Evolutionary conservation across 1,140 invertebrate species (phyloP).

Genomic region (Bradysia coprophila): DNA sequence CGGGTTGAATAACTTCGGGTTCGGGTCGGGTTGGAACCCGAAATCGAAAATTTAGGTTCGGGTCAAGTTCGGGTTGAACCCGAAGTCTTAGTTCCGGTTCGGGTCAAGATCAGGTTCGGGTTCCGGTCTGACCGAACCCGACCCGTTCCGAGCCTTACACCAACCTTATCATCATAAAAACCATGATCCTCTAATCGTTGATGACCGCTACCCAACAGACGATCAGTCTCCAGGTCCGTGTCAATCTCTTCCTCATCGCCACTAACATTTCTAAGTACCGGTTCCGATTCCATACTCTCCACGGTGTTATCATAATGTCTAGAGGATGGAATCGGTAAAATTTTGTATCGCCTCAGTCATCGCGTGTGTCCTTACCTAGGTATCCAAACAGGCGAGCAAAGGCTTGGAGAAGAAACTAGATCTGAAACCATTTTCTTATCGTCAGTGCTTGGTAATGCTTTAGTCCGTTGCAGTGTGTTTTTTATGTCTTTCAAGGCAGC

Average conservation of each 20-base stretch:
- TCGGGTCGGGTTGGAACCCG: too few relatives aligned
- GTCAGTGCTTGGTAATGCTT: slow-evolving; percentile 7
- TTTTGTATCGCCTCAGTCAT: too few relatives aligned
- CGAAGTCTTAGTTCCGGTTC: too few relatives aligned
- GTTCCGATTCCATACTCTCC: slow-evolving; percentile 1
- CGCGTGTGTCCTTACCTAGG: neutral
- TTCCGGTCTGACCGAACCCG: too few relatives aligned
- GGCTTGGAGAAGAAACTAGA: slow-evolving; percentile 60
- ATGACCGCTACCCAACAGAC: slow-evolving; percentile 59
- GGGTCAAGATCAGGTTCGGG: too few relatives aligned
- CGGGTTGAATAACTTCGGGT: too few relatives aligned
- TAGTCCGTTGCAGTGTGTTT: neutral
- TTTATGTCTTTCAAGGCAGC: slow-evolving; percentile 7
- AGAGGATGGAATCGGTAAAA: neutral
- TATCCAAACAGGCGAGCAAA: slow-evolving; percentile 24
- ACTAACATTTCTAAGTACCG: slow-evolving; percentile 1
- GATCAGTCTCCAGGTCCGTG: slow-evolving; percentile 76
- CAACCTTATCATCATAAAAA: slow-evolving; percentile 65
- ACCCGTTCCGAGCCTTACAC: neutral
- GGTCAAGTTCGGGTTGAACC: too few relatives aligned
- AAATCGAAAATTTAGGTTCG: too few relatives aligned
- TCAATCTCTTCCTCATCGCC: slow-evolving; percentile 51
- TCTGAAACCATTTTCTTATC: slow-evolving; percentile 54
- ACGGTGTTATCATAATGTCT: neutral
- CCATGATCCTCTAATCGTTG: slow-evolving; percentile 74